Evolutionary conservation across 2,888 invertebrate species (phyloP).

Genomic region (Colostygia pectinataria): DNA sequence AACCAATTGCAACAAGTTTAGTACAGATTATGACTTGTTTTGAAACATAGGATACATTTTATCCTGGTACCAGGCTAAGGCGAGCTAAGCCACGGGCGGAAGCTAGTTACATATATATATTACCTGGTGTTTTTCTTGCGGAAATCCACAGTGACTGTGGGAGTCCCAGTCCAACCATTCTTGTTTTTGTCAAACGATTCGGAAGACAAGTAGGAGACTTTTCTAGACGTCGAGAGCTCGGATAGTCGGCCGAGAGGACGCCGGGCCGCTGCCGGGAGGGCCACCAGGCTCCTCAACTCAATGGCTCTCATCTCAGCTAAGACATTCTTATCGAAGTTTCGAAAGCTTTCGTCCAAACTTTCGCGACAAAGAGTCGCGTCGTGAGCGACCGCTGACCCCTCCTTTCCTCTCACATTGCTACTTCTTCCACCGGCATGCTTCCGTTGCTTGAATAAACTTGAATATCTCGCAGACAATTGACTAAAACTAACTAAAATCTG

Average conservation of each 20-base stretch:
- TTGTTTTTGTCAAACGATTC: conserved; percentile 71
- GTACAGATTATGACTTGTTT: too few relatives aligned
- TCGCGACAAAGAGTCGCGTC: conserved; percentile 68
- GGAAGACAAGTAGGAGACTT: conserved; percentile 65
- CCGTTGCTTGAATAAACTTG: conserved; percentile 70
- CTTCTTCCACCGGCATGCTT: conserved; percentile 62
- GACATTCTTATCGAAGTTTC: conserved; percentile 73
- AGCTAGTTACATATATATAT: too few relatives aligned
- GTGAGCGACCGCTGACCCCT: conserved; percentile 45
- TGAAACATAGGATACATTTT: too few relatives aligned
- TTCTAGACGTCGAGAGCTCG: conserved; percentile 51
- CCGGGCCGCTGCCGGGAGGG: conserved; percentile 44
- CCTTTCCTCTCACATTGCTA: conserved; percentile 65
- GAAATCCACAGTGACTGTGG: conserved; percentile 56
- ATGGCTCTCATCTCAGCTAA: conserved; percentile 64
- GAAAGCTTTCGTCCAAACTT: conserved; percentile 66
- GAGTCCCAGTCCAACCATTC: conserved; percentile 59
- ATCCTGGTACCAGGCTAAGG: too few relatives aligned
- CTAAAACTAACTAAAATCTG: conserved; percentile 81
- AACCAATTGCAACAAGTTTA: too few relatives aligned
- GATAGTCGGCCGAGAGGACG: conserved; percentile 38
- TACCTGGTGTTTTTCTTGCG: conserved; percentile 47
- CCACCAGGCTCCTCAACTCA: conserved; percentile 54
- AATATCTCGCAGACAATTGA: conserved; percentile 73
- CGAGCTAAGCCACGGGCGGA: too few relatives aligned